Evolutionary conservation across 2,888 invertebrate genomes (phyloP).

Genomic region (Chromoteleia sp.): DNA sequence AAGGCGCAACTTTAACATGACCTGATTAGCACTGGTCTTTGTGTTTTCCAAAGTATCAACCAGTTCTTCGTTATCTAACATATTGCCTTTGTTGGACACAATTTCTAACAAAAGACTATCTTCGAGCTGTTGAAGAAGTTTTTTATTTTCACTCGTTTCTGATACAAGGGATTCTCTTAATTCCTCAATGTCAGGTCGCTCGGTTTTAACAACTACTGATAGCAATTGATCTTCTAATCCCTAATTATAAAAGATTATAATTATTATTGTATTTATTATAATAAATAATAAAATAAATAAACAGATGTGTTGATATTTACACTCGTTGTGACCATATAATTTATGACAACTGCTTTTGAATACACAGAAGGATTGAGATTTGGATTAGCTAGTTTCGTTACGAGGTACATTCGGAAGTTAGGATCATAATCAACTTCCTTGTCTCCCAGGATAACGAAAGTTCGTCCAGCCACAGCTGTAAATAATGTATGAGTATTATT

Average conservation of each 20-base stretch:
- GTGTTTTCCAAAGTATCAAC: constrained; percentile 95
- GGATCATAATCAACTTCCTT: constrained; percentile 96
- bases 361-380: constrained; percentile 94
- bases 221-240: constrained; percentile 96
- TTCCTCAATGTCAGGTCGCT: constrained; percentile 94
- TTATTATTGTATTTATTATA: background rate
- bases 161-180: constrained; percentile 92
- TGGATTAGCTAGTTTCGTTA: constrained; percentile 95
- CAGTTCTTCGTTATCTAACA: constrained; percentile 95
- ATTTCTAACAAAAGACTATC: constrained; percentile 93
- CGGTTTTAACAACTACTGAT: constrained; percentile 94
- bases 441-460: constrained; percentile 94
- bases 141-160: constrained; percentile 95
- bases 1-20: constrained; percentile 90
- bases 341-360: constrained; percentile 94
- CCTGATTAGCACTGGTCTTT: constrained; percentile 94
- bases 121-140: constrained; percentile 92
- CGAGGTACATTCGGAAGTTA: constrained; percentile 94
- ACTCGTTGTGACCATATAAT: constrained; percentile 94
- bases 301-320: too few relatives aligned
- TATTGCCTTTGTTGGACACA: constrained; percentile 94
- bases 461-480: constrained; percentile 89
- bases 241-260: constrained; percentile 80
- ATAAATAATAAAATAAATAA: background rate
- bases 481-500: constrained; percentile 26